Conservation (phyloP, 2,797 vertebrate species). For the Petrocephalus schoutedeni region DNA sequence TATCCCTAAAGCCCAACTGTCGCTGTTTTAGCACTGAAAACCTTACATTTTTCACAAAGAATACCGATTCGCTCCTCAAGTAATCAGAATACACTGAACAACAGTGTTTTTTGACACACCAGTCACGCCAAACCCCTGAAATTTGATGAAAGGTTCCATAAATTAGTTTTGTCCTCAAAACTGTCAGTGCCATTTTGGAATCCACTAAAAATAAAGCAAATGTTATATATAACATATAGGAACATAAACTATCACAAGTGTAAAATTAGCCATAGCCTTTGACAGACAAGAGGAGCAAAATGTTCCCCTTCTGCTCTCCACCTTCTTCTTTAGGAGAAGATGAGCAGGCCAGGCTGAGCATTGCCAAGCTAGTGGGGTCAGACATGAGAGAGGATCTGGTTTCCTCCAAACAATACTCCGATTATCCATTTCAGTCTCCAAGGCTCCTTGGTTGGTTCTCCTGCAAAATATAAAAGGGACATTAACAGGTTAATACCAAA, state of each 20-base stretch:
- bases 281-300: not conserved
- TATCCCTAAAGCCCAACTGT: not conserved
- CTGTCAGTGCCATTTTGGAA: not conserved
- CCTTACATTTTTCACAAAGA: not conserved
- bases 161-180: not conserved
- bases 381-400: not conserved
- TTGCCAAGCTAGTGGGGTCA: not conserved
- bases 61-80: not conserved
- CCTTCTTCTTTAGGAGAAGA: no score
- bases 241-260: not conserved
- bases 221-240: not conserved
- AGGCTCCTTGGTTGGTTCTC: constrained; percentile 40
- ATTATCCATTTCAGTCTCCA: constrained; percentile 31
- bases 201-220: not conserved
- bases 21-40: not conserved
- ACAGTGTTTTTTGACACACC: not conserved
- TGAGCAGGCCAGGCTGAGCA: not conserved
- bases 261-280: not conserved
- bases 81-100: not conserved
- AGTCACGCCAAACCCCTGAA: not conserved
- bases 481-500: not conserved
- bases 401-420: not conserved
- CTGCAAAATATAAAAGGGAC: not conserved
- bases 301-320: not conserved
- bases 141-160: not conserved